phyloP scores from a whole-genome alignment of 2,888 invertebrate species.

The Oegoconia quadripuncta region DNA sequence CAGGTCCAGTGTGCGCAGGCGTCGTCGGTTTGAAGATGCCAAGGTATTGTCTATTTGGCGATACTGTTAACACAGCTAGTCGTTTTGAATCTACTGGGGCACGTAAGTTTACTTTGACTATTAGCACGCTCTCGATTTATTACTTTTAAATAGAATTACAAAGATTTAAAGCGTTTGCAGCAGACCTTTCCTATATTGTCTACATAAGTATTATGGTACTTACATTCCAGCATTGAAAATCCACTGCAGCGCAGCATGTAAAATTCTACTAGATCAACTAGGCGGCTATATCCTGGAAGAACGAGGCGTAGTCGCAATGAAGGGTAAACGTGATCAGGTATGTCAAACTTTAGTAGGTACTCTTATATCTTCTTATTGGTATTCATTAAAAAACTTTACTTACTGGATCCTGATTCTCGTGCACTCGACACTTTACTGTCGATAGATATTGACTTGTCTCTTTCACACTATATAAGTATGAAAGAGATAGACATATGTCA shows the following conservation, averaged over 20 bases:
- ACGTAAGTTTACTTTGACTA: constrained; percentile 72
- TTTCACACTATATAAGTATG: too few species aligned
- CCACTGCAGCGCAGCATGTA: constrained; percentile 89
- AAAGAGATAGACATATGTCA: too few species aligned
- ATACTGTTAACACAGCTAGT: constrained; percentile 94
- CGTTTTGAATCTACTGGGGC: constrained; percentile 92
- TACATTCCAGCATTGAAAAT: constrained; percentile 84
- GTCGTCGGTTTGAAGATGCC: constrained; percentile 97
- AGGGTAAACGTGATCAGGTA: constrained; percentile 88
- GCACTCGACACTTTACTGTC: too few species aligned
- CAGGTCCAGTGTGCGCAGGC: constrained; percentile 94
- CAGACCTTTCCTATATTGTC: too few species aligned
- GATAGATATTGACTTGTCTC: too few species aligned
- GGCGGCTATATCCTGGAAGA: constrained; percentile 88
- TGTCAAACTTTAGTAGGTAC: neutral
- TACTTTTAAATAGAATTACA: too few species aligned
- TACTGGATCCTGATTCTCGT: too few species aligned
- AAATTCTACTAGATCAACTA: constrained; percentile 82
- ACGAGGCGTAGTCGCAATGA: constrained; percentile 88
- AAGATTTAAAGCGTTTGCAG: too few species aligned
- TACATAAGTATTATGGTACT: constrained; percentile 1
- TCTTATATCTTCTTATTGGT: too few species aligned
- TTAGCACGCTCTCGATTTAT: too few species aligned
- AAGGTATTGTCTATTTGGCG: constrained; percentile 94
- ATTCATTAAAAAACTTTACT: too few species aligned